phyloP scores from a whole-genome alignment of 1,140 invertebrate genomes.

The Oreohelix idahoensis region DNA sequence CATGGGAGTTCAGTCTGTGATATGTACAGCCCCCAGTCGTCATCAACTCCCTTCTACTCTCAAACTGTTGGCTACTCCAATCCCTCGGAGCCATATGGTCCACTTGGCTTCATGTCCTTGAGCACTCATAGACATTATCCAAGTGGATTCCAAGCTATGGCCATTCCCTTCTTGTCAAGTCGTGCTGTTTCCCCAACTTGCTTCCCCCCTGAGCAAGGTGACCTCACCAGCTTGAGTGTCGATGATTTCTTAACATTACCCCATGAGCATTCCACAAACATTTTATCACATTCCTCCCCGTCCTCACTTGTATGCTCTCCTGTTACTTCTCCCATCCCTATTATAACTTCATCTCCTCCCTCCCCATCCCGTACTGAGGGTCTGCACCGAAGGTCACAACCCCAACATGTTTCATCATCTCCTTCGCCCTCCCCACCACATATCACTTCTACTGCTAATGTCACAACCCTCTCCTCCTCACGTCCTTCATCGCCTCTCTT shows the following conservation, averaged over 20 bases:
- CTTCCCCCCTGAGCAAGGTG: not conserved
- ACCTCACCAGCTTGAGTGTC: not conserved
- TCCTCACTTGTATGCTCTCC: constrained; percentile 29
- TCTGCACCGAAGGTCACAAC: not conserved
- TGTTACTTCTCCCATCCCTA: constrained; percentile 27
- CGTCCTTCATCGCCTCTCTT: constrained; percentile 28
- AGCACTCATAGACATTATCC: not conserved
- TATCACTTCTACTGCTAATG: not conserved
- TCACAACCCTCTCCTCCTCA: constrained; percentile 15
- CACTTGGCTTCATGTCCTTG: constrained; percentile 21
- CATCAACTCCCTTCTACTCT: not conserved
- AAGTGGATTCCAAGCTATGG: not conserved
- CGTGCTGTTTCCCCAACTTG: constrained; percentile 30
- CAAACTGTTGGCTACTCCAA: not conserved
- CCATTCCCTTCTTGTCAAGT: constrained; percentile 20
- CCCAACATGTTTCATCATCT: constrained; percentile 11
- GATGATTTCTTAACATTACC: constrained; percentile 1
- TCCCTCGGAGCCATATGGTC: not conserved
- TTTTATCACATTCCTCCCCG: constrained; percentile 33
- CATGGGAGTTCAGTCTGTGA: constrained; percentile 11
- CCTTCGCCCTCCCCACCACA: constrained; percentile 18
- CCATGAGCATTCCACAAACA: constrained; percentile 23
- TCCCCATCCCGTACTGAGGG: not conserved
- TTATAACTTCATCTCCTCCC: constrained; percentile 28
- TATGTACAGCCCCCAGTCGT: constrained; percentile 10